Conservation (phyloP, 2,888 invertebrate species). For the Tolmerus cingulatus region DNA sequence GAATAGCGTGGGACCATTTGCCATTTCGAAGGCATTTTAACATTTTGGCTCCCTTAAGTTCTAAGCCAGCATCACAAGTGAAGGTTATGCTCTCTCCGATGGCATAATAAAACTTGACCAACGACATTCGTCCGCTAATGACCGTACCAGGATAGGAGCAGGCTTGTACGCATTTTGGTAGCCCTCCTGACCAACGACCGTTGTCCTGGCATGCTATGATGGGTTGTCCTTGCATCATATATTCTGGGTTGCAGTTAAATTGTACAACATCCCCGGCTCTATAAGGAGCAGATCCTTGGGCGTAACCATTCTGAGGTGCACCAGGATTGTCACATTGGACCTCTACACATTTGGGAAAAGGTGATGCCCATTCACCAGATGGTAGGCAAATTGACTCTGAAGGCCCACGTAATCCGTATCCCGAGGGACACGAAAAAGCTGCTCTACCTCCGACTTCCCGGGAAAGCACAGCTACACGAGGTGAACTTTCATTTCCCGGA, state of each 20-base stretch:
- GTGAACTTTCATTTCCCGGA: constrained; percentile 67
- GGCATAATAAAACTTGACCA: constrained; percentile 87
- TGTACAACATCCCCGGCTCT: constrained; percentile 86
- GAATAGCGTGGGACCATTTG: constrained; percentile 87
- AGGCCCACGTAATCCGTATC: constrained; percentile 78
- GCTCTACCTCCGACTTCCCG: constrained; percentile 83
- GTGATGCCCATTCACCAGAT: constrained; percentile 80
- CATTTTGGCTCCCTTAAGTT: constrained; percentile 79
- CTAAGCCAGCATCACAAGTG: constrained; percentile 80
- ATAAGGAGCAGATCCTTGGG: constrained; percentile 79
- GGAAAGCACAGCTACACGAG: constrained; percentile 77
- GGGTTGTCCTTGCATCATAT: constrained; percentile 89
- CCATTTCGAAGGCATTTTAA: constrained; percentile 81
- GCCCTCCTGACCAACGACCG: constrained; percentile 83
- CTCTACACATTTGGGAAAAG: constrained; percentile 80
- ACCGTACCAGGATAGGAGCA: constrained; percentile 89
- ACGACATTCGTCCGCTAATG: constrained; percentile 84
- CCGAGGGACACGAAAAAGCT: constrained; percentile 80
- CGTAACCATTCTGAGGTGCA: constrained; percentile 79
- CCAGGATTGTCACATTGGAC: constrained; percentile 81
- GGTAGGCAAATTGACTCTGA: constrained; percentile 79
- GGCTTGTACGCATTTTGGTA: constrained; percentile 87
- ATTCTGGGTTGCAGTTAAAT: constrained; percentile 87
- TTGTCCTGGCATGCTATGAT: constrained; percentile 89
- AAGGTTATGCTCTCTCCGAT: constrained; percentile 86